A percentile compares a stretch with the other conserved stretches of the same genome.
These are phyloP conservation scores for Dynastes tityus DNA, from an alignment of 2,888 invertebrate genomes.

Conservation along the genomic window DNA sequence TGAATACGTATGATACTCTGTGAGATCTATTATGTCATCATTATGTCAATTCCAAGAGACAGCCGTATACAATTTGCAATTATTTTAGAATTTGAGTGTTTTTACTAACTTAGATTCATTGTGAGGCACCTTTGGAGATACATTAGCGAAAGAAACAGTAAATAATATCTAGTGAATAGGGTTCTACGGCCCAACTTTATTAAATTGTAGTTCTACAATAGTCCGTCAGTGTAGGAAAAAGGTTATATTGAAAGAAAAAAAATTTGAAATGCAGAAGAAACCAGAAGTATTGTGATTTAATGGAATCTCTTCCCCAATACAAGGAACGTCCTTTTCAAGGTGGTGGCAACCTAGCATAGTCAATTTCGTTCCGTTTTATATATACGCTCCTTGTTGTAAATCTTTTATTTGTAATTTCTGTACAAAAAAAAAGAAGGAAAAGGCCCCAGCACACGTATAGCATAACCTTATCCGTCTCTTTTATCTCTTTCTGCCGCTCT, in stretches of 20 bases:
- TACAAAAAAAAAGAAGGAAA: not conserved
- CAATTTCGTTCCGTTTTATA: slow-evolving; percentile 22
- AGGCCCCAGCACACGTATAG: not conserved
- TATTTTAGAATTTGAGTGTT: no score
- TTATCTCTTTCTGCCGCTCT: no score
- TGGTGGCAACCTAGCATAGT: slow-evolving; percentile 10
- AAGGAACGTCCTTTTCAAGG: slow-evolving; percentile 1
- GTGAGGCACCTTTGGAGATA: no score
- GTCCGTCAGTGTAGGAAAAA: slow-evolving; percentile 12
- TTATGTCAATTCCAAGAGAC: no score
- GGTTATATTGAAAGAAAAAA: slow-evolving; percentile 31
- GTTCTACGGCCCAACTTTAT: not conserved
- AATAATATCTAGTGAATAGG: no score
- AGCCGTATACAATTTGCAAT: no score
- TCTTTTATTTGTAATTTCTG: slow-evolving; percentile 42
- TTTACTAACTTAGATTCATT: no score
- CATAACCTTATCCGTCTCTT: not conserved
- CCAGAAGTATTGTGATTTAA: slow-evolving; percentile 38
- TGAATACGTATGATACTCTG: no score
- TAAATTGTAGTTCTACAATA: slow-evolving; percentile 33
- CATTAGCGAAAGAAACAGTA: no score
- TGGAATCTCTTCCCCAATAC: slow-evolving; percentile 26
- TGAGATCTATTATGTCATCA: no score
- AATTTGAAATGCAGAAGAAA: slow-evolving; percentile 25
- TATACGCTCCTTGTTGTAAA: slow-evolving; percentile 25